phyloP scores from a whole-genome alignment of 1,140 invertebrate genomes.

The Lepidurus apus region DNA sequence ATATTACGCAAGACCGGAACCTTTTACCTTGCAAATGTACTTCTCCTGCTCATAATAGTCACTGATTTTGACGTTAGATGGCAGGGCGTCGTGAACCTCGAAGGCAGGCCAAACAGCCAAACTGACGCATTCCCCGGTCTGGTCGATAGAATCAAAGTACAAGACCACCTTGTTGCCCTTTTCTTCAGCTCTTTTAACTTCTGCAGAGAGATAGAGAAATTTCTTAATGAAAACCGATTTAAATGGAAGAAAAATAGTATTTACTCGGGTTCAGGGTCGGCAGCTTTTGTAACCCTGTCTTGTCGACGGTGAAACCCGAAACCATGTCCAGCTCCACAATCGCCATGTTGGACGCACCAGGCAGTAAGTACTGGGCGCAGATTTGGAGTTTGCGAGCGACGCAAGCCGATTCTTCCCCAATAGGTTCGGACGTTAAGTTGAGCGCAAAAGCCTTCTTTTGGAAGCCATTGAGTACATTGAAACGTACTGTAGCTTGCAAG shows the following conservation, averaged over 20 bases:
- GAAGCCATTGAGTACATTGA: conserved; percentile 47
- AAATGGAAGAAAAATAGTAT: neutral
- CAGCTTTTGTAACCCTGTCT: conserved; percentile 45
- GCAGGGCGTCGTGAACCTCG: conserved; percentile 51
- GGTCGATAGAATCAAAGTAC: conserved; percentile 45
- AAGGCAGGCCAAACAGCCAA: conserved; percentile 47
- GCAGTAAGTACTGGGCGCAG: conserved; percentile 46
- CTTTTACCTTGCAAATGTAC: neutral
- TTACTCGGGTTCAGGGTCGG: neutral
- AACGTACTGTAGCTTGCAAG: conserved; percentile 49
- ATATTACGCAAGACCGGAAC: neutral
- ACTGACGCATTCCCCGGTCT: conserved; percentile 46
- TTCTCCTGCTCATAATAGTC: conserved; percentile 63
- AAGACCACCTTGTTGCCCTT: conserved; percentile 44
- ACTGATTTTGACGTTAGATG: conserved; percentile 57
- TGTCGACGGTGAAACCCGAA: conserved; percentile 57
- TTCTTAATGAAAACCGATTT: neutral
- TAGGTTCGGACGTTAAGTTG: conserved; percentile 30
- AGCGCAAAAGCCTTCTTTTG: conserved; percentile 48
- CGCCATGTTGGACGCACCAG: conserved; percentile 56
- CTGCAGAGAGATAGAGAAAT: conserved; percentile 26
- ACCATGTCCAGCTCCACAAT: conserved; percentile 58
- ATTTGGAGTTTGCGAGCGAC: conserved; percentile 44
- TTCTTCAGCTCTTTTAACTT: conserved; percentile 46
- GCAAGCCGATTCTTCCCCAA: conserved; percentile 39